Conservation (phyloP, 2,113 vertebrate species). For the western clawed frog (Xenopus tropicalis) region DNA sequence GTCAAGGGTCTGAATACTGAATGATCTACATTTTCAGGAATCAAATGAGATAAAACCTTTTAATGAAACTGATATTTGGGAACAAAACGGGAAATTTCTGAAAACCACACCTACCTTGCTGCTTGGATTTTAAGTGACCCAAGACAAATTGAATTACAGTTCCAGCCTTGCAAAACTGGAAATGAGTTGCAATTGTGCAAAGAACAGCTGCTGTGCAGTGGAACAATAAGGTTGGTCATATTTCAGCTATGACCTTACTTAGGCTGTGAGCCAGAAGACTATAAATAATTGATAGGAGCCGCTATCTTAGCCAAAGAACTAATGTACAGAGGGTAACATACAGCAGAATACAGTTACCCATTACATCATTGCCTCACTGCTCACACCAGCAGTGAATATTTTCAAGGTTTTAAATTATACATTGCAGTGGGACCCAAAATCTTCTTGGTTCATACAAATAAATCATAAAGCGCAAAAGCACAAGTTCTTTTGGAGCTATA, state of each 20-base stretch:
- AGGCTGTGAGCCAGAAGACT: slow-evolving; percentile 58
- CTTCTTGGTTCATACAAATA: slow-evolving; percentile 48
- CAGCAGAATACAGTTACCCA: slow-evolving; percentile 51
- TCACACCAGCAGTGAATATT: slow-evolving; percentile 48
- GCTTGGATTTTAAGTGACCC: no score
- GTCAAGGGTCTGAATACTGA: no score
- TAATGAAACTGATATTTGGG: no score
- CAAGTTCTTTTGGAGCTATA: slow-evolving; percentile 47
- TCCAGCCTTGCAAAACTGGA: background rate
- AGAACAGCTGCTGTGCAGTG: slow-evolving; percentile 54
- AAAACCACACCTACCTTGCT: background rate
- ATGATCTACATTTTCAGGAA: no score
- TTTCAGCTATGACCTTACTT: slow-evolving; percentile 60
- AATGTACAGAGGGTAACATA: slow-evolving; percentile 52
- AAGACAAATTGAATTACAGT: background rate
- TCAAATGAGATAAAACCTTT: no score
- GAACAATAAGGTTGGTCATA: slow-evolving; percentile 59
- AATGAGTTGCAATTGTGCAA: slow-evolving; percentile 45
- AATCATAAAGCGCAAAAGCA: slow-evolving; percentile 33
- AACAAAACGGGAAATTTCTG: background rate
- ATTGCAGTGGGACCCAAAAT: slow-evolving; percentile 47
- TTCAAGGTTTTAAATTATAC: slow-evolving; percentile 60
- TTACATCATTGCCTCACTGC: slow-evolving; percentile 52
- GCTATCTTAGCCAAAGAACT: slow-evolving; percentile 52
- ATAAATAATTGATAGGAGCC: slow-evolving; percentile 65